Percentiles rank a stretch among this genome's conserved stretches.
Conservation (phyloP, 2,888 invertebrate genomes). For the Macaria liturata region DNA sequence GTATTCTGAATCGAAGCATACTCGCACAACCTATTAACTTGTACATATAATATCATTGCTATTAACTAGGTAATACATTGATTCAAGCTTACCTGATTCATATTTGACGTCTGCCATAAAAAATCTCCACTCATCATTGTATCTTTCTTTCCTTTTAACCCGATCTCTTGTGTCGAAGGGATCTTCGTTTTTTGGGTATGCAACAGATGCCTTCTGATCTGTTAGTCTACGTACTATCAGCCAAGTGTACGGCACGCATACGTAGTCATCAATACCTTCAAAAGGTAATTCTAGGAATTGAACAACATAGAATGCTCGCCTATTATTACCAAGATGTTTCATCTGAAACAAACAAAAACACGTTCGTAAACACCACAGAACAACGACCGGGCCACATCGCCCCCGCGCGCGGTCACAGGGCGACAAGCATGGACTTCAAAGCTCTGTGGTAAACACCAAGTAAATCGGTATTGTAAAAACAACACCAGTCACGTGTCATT, state of each 20-base stretch:
- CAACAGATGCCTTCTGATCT: background rate
- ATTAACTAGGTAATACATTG: constrained; percentile 1
- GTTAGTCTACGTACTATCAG: background rate
- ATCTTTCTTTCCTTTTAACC: background rate
- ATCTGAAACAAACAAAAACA: background rate
- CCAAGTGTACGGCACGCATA: background rate
- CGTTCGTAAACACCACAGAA: no score
- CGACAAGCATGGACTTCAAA: no score
- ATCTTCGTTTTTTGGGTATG: constrained; percentile 1
- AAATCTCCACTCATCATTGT: background rate
- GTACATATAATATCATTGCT: no score
- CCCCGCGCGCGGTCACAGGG: no score
- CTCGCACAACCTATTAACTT: no score
- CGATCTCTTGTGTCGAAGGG: constrained; percentile 3
- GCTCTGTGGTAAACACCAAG: no score
- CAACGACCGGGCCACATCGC: no score
- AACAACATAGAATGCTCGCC: constrained; percentile 1
- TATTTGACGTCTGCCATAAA: constrained; percentile 1
- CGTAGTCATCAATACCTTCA: constrained; percentile 9
- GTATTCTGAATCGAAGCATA: no score
- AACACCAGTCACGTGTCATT: no score
- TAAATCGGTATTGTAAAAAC: no score
- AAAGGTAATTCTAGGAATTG: constrained; percentile 6
- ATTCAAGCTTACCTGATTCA: constrained; percentile 4
- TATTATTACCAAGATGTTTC: background rate